phyloP scores from a whole-genome alignment of 2,113 vertebrate species.

The Narcine bancroftii region DNA sequence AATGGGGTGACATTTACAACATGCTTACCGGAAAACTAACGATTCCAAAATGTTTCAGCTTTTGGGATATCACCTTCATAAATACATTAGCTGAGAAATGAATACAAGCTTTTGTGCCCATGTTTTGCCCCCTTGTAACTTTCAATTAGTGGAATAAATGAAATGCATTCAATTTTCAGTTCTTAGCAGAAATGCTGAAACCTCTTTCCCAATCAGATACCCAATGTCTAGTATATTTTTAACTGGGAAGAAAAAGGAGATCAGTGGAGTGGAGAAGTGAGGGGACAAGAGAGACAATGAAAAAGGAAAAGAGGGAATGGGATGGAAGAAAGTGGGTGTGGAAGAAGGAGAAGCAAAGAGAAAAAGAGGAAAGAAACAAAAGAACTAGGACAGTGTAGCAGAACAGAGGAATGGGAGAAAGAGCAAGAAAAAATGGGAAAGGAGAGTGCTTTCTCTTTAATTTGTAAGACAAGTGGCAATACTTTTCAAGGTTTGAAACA shows the following conservation, averaged over 20 bases:
- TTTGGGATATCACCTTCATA: not conserved
- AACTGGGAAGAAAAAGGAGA: not conserved
- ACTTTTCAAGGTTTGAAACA: not conserved
- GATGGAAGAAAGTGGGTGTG: not conserved
- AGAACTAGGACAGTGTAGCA: not conserved
- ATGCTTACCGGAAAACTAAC: not conserved
- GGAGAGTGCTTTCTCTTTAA: not conserved
- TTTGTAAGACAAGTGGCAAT: not conserved
- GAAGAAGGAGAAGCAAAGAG: too few species aligned
- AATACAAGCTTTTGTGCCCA: not conserved
- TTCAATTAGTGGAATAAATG: too few species aligned
- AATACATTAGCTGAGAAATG: not conserved
- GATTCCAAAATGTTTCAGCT: not conserved
- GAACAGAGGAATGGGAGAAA: not conserved
- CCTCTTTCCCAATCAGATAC: too few species aligned
- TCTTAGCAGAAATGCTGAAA: too few species aligned
- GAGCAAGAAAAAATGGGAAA: not conserved
- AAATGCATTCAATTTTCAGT: too few species aligned
- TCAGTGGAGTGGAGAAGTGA: not conserved
- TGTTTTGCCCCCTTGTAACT: too few species aligned
- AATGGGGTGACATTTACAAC: not conserved
- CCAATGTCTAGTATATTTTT: too few species aligned
- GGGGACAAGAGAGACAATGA: not conserved
- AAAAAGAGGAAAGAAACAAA: not conserved
- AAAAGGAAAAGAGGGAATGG: not conserved